These are phyloP conservation scores for Phragmatobia fuliginosa DNA, from an alignment of 2,888 invertebrate species.

Conservation along the genomic window DNA sequence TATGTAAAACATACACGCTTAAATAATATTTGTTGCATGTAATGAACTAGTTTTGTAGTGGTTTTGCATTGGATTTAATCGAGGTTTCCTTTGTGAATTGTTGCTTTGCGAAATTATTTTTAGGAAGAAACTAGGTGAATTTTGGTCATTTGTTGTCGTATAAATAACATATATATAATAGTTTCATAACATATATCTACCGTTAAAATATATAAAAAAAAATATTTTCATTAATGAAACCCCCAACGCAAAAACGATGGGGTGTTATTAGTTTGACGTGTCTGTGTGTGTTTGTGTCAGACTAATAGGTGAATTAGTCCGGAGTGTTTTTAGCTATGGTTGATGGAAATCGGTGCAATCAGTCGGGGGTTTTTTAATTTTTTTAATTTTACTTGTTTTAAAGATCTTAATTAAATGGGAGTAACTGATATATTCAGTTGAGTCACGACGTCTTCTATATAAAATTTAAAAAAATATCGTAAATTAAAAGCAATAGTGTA, in stretches of 20 bases:
- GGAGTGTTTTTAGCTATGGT: no score
- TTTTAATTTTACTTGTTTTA: no score
- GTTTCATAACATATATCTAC: no score
- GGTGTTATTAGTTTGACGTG: no score
- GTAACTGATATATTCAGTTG: neutral
- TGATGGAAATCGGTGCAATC: no score
- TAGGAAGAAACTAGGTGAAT: neutral
- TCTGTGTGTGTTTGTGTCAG: no score
- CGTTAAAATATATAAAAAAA: no score
- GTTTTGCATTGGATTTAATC: slow-evolving; percentile 15
- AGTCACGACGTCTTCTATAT: neutral
- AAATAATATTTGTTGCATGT: slow-evolving; percentile 32
- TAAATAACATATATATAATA: neutral
- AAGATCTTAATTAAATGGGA: no score
- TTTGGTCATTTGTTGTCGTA: neutral
- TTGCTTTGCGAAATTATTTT: neutral
- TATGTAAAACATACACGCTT: slow-evolving; percentile 32
- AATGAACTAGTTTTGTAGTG: slow-evolving; percentile 9
- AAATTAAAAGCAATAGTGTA: slow-evolving; percentile 5
- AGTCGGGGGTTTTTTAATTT: no score
- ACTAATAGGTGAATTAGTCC: no score
- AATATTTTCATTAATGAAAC: no score
- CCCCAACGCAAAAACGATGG: no score
- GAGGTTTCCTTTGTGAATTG: slow-evolving; percentile 14
- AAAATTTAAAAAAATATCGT: slow-evolving; percentile 2